These are phyloP conservation scores for Syrmaticus mikado DNA, from an alignment of 2,113 vertebrate species.

Conservation along the genomic window DNA sequence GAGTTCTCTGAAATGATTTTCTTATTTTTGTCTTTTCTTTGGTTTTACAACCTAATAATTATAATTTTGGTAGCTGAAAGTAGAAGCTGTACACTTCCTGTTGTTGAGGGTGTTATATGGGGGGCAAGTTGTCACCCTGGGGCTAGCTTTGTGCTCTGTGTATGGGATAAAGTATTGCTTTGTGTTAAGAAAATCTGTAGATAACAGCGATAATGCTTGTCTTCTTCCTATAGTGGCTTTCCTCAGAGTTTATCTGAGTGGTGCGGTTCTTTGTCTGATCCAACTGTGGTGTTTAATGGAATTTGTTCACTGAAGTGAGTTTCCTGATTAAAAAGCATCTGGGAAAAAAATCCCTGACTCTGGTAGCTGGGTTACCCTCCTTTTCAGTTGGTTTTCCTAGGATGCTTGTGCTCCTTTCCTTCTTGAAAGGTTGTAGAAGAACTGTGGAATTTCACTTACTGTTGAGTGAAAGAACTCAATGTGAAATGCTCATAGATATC, in stretches of 20 bases:
- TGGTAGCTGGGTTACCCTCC: rapidly evolving
- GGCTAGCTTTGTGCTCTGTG: neutral
- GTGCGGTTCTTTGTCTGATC: neutral
- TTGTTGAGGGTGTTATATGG: neutral
- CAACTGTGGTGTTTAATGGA: neutral
- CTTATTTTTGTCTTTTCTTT: neutral
- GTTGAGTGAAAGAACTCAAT: neutral
- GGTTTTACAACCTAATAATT: neutral
- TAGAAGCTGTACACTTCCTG: neutral
- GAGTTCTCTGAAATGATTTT: neutral
- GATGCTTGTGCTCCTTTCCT: neutral
- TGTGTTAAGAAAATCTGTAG: neutral
- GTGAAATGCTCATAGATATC: neutral
- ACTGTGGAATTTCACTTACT: neutral
- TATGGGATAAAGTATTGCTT: rapidly evolving
- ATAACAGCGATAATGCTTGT: rapidly evolving
- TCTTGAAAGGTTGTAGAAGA: neutral
- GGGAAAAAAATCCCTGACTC: neutral
- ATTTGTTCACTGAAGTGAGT: neutral
- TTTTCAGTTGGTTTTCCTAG: neutral
- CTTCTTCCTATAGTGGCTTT: rapidly evolving
- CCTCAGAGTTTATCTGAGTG: neutral
- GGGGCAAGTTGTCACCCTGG: rapidly evolving
- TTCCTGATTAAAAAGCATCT: neutral
- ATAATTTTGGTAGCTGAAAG: neutral